These are phyloP conservation scores for Mizuhopecten yessoensis DNA, from an alignment of 1,140 invertebrate genomes.

Conservation along the genomic window DNA sequence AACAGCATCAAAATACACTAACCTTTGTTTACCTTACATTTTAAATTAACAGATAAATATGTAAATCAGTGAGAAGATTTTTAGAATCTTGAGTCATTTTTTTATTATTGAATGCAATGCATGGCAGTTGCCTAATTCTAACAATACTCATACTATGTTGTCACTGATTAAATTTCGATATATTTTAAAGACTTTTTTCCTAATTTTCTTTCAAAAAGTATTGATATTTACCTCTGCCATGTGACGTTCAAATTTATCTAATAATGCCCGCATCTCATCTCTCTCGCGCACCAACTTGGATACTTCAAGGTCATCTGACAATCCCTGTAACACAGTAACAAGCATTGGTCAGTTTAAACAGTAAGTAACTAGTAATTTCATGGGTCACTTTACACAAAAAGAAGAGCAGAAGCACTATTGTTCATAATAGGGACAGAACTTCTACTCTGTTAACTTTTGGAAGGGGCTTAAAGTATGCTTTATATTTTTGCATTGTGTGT, in stretches of 20 bases:
- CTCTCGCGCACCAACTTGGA: slow-evolving; percentile 78
- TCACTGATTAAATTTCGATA: background rate
- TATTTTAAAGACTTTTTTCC: background rate
- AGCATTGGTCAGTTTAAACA: background rate
- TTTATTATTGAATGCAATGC: background rate
- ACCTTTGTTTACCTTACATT: background rate
- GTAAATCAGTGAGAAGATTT: background rate
- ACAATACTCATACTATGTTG: background rate
- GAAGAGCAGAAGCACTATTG: no score
- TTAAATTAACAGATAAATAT: background rate
- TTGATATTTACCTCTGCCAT: slow-evolving; percentile 80
- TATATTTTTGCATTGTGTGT: no score
- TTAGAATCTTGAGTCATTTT: background rate
- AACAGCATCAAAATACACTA: background rate
- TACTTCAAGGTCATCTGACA: slow-evolving; percentile 76
- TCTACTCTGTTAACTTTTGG: no score
- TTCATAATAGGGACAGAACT: no score
- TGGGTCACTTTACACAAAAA: background rate
- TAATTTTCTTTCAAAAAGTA: background rate
- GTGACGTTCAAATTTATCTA: slow-evolving; percentile 83
- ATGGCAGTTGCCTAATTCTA: background rate
- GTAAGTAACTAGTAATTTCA: background rate
- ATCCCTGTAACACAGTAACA: slow-evolving; percentile 65
- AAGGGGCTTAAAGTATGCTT: no score
- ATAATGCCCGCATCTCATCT: slow-evolving; percentile 81